Evolutionary conservation across 2,113 vertebrate genomes (phyloP), one percentile per base, ranked within the genome.

Genomic region (Micronycteris hirsuta): DNA sequence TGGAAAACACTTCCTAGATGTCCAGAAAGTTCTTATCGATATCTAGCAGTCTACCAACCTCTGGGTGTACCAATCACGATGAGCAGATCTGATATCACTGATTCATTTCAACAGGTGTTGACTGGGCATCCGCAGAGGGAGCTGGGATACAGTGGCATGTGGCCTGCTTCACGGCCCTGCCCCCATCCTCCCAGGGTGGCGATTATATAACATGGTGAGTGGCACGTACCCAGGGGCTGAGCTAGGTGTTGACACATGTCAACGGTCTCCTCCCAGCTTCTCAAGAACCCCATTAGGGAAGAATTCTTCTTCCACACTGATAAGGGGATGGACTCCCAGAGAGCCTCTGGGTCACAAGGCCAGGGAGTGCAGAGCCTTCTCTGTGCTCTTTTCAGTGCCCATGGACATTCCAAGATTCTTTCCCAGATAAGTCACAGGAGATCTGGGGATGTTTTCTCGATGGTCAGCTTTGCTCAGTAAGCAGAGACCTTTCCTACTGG

Each of bases 241-340:
- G 38, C 45, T 71, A 81, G 12, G 33, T 85, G 52, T 73, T 68
- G 68, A 86, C 87, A 93, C 0, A 1, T 47, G 61, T 88, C 84
- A 91, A 12, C 15, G 73, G 78, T 61, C 33, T 92, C 61, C 63
- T 91, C 28, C n/a, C 84, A 78, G 4, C 11, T 85, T 73, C 38
- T 61, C 54, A 61, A 78, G 33, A 96, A 74, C 22, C 6, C 38
- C 63, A 91, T 56, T 82, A 89, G 5, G 63, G 86, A 82, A 89
- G 82, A 91, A 96, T 96, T 74, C 43, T 78, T 95, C 82, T 63
- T 45, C 82, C 61, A 94, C 94, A 68, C 2, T 81, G 85, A 82
- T 88, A 91, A 89, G 47, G 41, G 93, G 6, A 36, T n/a, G 71
- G 36, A 78, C 71, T 74, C 26, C 76, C 73, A 87, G 63, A 77